phyloP scores from a whole-genome alignment of 30 jellyfish, hydroid and myxozoan genomes.

The Nemopilema nomurai region DNA sequence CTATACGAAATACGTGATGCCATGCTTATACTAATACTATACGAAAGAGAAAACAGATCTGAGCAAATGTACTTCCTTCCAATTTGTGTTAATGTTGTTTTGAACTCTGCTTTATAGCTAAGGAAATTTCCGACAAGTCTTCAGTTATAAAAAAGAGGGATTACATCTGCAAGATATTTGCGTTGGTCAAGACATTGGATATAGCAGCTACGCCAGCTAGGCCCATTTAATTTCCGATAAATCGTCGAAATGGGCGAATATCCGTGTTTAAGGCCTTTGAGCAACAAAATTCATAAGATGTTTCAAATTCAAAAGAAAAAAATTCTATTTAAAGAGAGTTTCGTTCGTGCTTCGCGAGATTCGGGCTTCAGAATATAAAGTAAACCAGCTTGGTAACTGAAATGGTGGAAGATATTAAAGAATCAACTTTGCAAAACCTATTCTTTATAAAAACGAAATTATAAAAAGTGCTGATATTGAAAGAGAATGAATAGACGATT shows the following conservation, averaged over 20 bases:
- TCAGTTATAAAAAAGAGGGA: neutral
- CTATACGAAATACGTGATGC: no score
- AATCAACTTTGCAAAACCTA: no score
- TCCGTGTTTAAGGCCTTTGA: neutral
- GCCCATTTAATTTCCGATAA: slow-evolving; percentile 83
- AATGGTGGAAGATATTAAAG: no score
- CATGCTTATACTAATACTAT: no score
- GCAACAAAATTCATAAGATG: neutral
- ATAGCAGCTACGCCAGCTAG: slow-evolving; percentile 66
- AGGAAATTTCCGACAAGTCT: neutral
- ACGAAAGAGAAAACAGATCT: no score
- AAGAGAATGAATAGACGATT: no score
- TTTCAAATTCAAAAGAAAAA: no score
- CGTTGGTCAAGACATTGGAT: slow-evolving; percentile 53
- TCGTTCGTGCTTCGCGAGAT: no score
- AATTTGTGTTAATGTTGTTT: neutral
- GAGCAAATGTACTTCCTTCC: no score
- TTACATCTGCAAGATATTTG: slow-evolving; percentile 65
- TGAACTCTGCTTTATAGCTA: neutral
- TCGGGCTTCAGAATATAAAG: neutral
- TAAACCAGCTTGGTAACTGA: no score
- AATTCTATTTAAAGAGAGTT: neutral
- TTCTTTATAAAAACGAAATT: no score
- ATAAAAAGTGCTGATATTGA: no score
- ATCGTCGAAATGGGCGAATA: slow-evolving; percentile 67